These are phyloP conservation scores for Limnephilus lunatus DNA, from an alignment of 2,888 invertebrate genomes.

Conservation along the genomic window DNA sequence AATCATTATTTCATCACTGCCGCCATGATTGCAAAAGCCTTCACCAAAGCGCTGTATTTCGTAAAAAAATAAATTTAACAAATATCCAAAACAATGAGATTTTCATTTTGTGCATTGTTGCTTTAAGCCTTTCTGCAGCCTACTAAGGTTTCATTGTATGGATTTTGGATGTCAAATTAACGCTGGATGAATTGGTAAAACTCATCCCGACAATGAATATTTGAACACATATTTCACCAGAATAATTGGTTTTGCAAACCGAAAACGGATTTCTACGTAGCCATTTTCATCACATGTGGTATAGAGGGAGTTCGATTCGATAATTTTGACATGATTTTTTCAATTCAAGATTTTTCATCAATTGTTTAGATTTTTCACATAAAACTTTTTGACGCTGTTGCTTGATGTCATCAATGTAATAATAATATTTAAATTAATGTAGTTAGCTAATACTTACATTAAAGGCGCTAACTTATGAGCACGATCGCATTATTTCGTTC, in stretches of 20 bases:
- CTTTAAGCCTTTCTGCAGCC: neutral
- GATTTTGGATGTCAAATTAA: neutral
- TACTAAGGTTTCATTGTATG: neutral
- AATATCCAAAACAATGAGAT: neutral
- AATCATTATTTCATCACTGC: no score
- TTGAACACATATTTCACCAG: neutral
- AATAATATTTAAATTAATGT: no score
- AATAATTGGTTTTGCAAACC: neutral
- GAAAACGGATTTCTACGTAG: neutral
- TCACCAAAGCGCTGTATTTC: neutral
- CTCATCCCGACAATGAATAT: neutral
- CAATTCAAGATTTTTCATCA: no score
- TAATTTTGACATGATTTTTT: no score
- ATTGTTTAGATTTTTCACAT: no score
- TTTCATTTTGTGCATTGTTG: neutral
- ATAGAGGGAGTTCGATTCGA: no score
- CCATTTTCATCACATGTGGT: neutral
- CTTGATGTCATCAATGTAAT: no score
- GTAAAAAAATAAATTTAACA: neutral
- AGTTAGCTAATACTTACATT: no score
- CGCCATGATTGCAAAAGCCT: neutral
- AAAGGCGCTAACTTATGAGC: no score
- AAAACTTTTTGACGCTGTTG: no score
- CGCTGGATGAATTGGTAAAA: neutral
- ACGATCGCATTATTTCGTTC: no score